Conservation (phyloP, 2,888 invertebrate genomes). For the Lordiphosa andalusiaca region DNA sequence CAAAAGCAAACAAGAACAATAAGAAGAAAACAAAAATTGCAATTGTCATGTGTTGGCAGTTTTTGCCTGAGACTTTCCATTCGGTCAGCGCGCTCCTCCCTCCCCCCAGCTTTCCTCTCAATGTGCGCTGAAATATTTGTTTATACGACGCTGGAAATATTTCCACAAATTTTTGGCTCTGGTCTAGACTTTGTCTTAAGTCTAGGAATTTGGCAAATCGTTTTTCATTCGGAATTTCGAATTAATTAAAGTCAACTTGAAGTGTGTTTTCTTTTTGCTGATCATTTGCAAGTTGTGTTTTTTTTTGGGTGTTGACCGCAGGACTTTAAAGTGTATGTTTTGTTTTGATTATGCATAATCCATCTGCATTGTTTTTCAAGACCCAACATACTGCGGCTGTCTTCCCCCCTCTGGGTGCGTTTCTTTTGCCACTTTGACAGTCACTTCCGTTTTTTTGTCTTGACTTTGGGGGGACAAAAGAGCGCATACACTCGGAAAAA, state of each 20-base stretch:
- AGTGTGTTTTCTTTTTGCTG: slow-evolving; percentile 8
- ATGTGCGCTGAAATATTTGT: slow-evolving; percentile 13
- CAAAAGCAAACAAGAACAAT: slow-evolving; percentile 8
- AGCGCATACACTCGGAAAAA: too few species aligned
- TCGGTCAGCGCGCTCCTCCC: neutral
- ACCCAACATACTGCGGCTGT: slow-evolving; percentile 12
- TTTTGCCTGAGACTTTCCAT: slow-evolving; percentile 21
- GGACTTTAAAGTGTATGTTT: slow-evolving; percentile 14
- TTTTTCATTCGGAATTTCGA: neutral
- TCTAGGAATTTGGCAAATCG: too few species aligned
- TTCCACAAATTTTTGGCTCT: too few species aligned
- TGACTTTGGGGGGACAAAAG: neutral
- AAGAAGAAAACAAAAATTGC: slow-evolving; percentile 23
- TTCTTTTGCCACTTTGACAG: slow-evolving; percentile 41
- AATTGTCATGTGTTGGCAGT: slow-evolving; percentile 54
- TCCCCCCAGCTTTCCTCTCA: neutral
- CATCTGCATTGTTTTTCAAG: slow-evolving; percentile 27
- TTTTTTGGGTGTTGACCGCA: slow-evolving; percentile 2
- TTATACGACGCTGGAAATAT: neutral
- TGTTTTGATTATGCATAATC: slow-evolving; percentile 26
- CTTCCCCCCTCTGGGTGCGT: slow-evolving; percentile 1
- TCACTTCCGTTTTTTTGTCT: slow-evolving; percentile 44
- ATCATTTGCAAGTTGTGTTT: neutral
- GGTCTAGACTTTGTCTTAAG: too few species aligned
- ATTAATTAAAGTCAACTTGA: slow-evolving; percentile 9